A percentile compares a stretch with the other conserved stretches of the same genome.
Conservation (phyloP, 2,888 invertebrate genomes). For the Nephrotoma flavescens region DNA sequence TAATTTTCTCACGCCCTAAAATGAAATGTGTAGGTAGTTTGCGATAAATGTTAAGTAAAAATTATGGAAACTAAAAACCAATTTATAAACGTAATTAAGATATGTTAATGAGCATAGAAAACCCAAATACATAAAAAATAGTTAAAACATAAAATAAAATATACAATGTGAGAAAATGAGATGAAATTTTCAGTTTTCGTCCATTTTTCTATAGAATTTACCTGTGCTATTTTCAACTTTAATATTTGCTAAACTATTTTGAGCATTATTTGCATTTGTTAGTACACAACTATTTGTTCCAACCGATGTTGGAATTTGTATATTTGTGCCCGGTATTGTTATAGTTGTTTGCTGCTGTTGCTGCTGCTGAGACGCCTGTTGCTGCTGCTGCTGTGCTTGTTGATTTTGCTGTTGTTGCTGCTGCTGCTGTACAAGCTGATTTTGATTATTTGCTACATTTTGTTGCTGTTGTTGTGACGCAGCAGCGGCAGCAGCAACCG, state of each 20-base stretch:
- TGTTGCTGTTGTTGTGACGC: constrained; percentile 10
- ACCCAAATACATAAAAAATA: background rate
- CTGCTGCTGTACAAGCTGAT: constrained; percentile 20
- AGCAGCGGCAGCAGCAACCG: constrained; percentile 13
- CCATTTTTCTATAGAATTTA: background rate
- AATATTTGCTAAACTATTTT: constrained; percentile 13
- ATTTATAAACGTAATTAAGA: background rate
- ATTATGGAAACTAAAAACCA: background rate
- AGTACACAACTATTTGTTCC: constrained; percentile 26
- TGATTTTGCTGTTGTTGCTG: constrained; percentile 20
- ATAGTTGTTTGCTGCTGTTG: constrained; percentile 18
- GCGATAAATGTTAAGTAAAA: background rate
- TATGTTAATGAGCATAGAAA: background rate
- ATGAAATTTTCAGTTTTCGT: background rate
- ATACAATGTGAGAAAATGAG: background rate
- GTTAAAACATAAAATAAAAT: background rate
- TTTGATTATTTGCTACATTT: constrained; percentile 13
- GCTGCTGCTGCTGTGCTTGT: constrained; percentile 14
- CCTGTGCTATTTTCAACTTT: constrained; percentile 12
- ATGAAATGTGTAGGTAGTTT: background rate
- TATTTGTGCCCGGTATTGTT: constrained; percentile 31
- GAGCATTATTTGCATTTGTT: constrained; percentile 17
- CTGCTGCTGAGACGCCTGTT: constrained; percentile 19
- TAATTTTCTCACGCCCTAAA: background rate
- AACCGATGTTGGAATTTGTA: constrained; percentile 30